Evolutionary conservation across 2,888 invertebrate genomes (phyloP).

Genomic region (Argynnis bischoffii): DNA sequence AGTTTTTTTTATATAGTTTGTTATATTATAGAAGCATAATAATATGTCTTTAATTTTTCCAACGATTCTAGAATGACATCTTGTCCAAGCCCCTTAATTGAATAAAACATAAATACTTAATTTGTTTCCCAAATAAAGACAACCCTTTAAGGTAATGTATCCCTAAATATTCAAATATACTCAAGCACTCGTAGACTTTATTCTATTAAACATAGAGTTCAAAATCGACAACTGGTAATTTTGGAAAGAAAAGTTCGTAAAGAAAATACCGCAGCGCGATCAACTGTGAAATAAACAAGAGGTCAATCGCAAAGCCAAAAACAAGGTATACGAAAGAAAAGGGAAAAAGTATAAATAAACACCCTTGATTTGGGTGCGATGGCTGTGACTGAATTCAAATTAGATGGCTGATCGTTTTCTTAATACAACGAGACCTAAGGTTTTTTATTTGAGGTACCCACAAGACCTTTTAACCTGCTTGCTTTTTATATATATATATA

Average conservation of each 20-base stretch:
- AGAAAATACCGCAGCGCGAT: conserved; percentile 39
- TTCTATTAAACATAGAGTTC: conserved; percentile 1
- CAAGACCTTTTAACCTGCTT: neutral
- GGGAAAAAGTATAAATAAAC: conserved; percentile 38
- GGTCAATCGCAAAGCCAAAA: conserved; percentile 39
- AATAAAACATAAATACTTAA: conserved; percentile 1
- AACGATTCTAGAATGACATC: no score
- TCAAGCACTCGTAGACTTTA: neutral
- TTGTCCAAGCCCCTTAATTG: neutral
- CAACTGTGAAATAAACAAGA: conserved; percentile 42
- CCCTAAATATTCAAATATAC: conserved; percentile 6
- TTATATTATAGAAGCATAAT: no score
- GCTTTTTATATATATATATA: neutral
- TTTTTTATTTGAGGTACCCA: neutral
- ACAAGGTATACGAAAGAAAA: conserved; percentile 31
- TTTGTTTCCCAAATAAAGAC: neutral
- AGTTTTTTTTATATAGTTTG: no score
- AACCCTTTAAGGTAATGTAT: conserved; percentile 1
- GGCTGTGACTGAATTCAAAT: conserved; percentile 33
- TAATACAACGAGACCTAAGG: conserved; percentile 18
- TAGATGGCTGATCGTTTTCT: conserved; percentile 28
- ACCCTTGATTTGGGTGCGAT: conserved; percentile 31
- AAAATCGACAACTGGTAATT: conserved; percentile 1
- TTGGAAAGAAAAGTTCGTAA: conserved; percentile 30
- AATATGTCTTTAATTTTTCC: no score